These are phyloP conservation scores for Heliangelus exortis DNA, from an alignment of 2,797 vertebrate species.

Conservation along the genomic window DNA sequence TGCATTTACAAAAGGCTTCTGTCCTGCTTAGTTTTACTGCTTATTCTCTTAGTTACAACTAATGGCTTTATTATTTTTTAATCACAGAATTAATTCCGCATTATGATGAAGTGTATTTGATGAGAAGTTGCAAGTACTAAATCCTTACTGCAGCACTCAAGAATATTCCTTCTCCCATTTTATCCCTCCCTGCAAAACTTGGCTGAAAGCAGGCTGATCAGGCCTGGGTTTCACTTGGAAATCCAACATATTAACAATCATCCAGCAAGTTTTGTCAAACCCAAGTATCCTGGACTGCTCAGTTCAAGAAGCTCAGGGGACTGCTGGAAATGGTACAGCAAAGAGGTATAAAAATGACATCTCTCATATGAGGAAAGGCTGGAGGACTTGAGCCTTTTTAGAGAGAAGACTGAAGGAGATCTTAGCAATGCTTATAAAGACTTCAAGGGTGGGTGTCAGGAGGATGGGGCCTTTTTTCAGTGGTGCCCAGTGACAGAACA, in stretches of 20 bases:
- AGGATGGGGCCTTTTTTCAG: too few species aligned
- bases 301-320: too few species aligned
- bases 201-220: background rate
- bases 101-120: background rate
- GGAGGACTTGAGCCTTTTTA: too few species aligned
- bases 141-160: background rate
- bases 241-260: background rate
- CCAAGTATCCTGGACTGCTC: background rate
- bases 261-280: background rate
- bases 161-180: background rate
- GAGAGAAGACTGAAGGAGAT: too few species aligned
- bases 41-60: background rate
- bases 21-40: background rate
- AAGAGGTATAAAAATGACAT: too few species aligned
- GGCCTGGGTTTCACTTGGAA: background rate
- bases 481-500: too few species aligned
- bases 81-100: background rate
- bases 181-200: background rate
- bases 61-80: background rate
- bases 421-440: too few species aligned
- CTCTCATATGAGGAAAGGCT: too few species aligned
- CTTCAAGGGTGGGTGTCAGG: too few species aligned
- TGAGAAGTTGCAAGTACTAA: background rate
- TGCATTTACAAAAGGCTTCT: background rate
- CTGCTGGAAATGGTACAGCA: too few species aligned